Conservation (phyloP, 2,797 vertebrate genomes). For the Falco novaeseelandiae region DNA sequence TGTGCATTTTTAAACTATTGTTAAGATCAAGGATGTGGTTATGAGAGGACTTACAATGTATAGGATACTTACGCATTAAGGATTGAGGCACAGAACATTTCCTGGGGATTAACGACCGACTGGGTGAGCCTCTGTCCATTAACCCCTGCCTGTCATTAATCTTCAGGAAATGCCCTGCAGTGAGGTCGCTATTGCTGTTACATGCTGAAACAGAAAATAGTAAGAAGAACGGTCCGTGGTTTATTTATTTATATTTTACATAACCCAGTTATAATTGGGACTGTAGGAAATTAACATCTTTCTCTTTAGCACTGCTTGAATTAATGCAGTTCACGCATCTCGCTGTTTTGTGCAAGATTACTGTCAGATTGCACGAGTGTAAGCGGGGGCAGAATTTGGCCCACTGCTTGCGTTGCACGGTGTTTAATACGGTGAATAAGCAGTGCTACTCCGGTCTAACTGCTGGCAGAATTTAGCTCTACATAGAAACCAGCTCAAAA, state of each 20-base stretch:
- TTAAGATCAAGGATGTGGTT: constrained; percentile 66
- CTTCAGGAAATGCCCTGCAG: constrained; percentile 70
- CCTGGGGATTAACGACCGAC: constrained; percentile 65
- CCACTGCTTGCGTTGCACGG: neutral
- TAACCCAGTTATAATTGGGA: constrained; percentile 40
- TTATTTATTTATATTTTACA: constrained; percentile 64
- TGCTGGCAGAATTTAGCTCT: constrained; percentile 44
- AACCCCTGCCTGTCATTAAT: constrained; percentile 72
- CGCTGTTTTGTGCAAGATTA: neutral
- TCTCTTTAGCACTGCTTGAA: constrained; percentile 66
- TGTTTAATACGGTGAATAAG: neutral
- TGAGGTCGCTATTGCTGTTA: constrained; percentile 70
- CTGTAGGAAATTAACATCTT: constrained; percentile 44
- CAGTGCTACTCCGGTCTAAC: neutral
- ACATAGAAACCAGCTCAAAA: constrained; percentile 33
- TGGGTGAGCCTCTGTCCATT: constrained; percentile 68
- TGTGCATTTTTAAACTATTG: constrained; percentile 50
- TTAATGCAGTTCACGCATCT: constrained; percentile 64
- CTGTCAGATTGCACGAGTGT: neutral
- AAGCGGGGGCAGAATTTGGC: constrained; percentile 32
- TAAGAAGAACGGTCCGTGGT: neutral
- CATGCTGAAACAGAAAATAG: constrained; percentile 66
- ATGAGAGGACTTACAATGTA: constrained; percentile 69
- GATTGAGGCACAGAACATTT: constrained; percentile 61
- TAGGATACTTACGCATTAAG: constrained; percentile 71